A percentile compares a stretch with the other conserved stretches of the same genome.
phyloP scores from a whole-genome alignment of 1,140 invertebrate species.

The Camponotus pennsylvanicus region DNA sequence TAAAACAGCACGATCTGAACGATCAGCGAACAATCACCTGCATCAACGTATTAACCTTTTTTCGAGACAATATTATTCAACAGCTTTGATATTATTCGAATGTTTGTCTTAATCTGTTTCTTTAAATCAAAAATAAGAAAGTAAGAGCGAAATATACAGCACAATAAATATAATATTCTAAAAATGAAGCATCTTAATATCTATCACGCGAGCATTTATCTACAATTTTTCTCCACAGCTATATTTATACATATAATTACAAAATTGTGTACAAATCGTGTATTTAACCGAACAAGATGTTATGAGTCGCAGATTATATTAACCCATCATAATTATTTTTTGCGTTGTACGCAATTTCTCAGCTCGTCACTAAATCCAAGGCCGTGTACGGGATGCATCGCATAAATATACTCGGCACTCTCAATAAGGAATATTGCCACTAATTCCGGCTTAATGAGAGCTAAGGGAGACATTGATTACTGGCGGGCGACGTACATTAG shows the following conservation, averaged over 20 bases:
- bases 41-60: neutral
- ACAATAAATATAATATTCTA: neutral
- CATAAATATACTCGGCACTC: constrained; percentile 21
- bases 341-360: constrained; percentile 29
- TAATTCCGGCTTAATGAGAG: constrained; percentile 32
- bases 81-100: neutral
- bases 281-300: neutral
- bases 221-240: neutral
- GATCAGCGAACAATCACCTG: constrained; percentile 27
- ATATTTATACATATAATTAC: neutral
- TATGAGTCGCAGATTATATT: constrained; percentile 4
- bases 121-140: neutral
- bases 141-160: no score
- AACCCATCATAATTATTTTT: constrained; percentile 35
- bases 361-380: neutral
- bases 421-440: neutral
- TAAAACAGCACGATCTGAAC: neutral
- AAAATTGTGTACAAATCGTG: neutral
- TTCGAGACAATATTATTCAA: constrained; percentile 14
- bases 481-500: neutral
- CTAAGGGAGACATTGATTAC: constrained; percentile 19
- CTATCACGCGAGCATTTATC: neutral
- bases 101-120: neutral
- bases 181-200: neutral
- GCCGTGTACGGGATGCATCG: neutral